Percentiles rank a stretch among this genome's conserved stretches.
phyloP scores from a whole-genome alignment of 2,888 invertebrate species.

The Trissonchulus latispiculum region DNA sequence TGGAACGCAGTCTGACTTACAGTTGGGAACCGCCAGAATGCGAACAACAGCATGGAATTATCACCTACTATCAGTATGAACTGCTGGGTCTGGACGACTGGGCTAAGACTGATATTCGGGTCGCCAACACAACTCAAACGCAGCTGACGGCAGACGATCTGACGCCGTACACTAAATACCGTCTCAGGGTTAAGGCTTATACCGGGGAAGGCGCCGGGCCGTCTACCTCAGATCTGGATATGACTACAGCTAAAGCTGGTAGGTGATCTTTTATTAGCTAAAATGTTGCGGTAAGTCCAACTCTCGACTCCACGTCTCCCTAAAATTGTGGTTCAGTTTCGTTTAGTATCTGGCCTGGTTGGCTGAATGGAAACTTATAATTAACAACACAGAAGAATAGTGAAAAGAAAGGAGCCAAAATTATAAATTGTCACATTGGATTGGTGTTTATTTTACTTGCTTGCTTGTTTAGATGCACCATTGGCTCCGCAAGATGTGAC shows the following conservation, averaged over 20 bases:
- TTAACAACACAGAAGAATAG: too few relatives aligned
- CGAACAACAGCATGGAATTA: conserved; percentile 42
- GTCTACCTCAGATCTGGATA: conserved; percentile 42
- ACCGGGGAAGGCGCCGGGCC: conserved; percentile 43
- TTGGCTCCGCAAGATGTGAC: conserved; percentile 42
- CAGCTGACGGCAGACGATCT: conserved; percentile 33
- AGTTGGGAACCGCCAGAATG: conserved; percentile 40
- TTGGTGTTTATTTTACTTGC: too few relatives aligned
- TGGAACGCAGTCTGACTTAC: conserved; percentile 35
- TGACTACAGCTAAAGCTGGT: conserved; percentile 33
- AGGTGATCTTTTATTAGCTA: neutral
- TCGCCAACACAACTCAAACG: conserved; percentile 39
- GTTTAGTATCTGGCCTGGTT: too few relatives aligned
- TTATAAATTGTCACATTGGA: too few relatives aligned
- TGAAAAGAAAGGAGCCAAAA: too few relatives aligned
- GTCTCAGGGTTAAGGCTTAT: conserved; percentile 40
- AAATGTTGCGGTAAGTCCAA: too few relatives aligned
- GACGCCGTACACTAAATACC: conserved; percentile 43
- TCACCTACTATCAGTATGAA: conserved; percentile 43
- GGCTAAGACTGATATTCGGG: conserved; percentile 43
- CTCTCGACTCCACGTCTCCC: too few relatives aligned
- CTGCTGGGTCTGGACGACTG: conserved; percentile 43
- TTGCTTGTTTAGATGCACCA: conserved; percentile 35
- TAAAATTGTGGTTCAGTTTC: too few relatives aligned
- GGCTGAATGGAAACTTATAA: too few relatives aligned